Evolutionary conservation across 2,113 vertebrate species (phyloP).

Genomic region (Eonycteris spelaea): DNA sequence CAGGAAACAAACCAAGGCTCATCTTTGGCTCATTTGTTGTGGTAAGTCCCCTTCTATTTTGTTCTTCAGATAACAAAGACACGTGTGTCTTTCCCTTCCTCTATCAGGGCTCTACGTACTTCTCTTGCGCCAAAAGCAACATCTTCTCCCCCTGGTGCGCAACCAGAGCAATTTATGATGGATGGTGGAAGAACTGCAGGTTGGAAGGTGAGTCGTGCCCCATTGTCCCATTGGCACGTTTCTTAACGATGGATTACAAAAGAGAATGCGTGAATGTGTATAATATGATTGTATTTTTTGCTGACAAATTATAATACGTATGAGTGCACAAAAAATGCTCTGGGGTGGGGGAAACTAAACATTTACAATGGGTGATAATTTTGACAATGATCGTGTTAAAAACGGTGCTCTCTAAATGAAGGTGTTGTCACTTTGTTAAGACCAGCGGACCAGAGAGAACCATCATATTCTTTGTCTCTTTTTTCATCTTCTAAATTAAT

Average conservation of each 20-base stretch:
- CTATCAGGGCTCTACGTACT: slow-evolving; percentile 7
- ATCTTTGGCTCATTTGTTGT: background rate
- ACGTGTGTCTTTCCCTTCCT: slow-evolving; percentile 31
- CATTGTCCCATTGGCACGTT: rapidly evolving
- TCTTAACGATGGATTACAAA: background rate
- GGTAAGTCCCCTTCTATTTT: background rate
- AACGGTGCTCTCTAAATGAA: background rate
- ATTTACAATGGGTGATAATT: background rate
- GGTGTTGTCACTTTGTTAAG: background rate
- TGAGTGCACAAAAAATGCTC: background rate
- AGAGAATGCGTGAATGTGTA: too few species aligned
- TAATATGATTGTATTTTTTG: background rate
- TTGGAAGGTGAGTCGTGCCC: background rate
- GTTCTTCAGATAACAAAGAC: background rate
- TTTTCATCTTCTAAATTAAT: background rate
- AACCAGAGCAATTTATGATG: background rate
- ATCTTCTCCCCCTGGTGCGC: slow-evolving; percentile 18
- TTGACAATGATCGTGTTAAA: background rate
- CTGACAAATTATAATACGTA: background rate
- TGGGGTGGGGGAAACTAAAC: background rate
- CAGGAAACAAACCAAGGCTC: background rate
- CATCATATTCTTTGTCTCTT: background rate
- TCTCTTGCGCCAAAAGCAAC: background rate
- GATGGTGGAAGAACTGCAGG: background rate
- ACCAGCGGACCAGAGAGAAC: background rate